A percentile compares a stretch with the other conserved stretches of the same genome.
Evolutionary conservation across 2,888 invertebrate species (phyloP).

Genomic region (Clivina fossor): DNA sequence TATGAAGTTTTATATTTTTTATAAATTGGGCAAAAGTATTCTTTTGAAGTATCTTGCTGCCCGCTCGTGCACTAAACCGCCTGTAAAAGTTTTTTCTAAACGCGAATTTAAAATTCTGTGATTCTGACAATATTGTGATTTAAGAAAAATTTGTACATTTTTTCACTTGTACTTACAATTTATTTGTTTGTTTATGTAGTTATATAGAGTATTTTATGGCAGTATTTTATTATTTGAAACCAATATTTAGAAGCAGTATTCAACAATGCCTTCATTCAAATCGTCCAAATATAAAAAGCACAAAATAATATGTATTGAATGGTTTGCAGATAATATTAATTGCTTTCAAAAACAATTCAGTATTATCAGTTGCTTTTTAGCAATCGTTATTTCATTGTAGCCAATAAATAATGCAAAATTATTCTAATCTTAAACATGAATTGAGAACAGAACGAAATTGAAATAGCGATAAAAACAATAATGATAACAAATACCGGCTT

Average conservation of each 20-base stretch:
- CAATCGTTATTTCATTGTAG: too few relatives aligned
- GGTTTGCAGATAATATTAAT: too few relatives aligned
- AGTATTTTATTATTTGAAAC: neutral
- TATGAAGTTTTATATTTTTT: slow-evolving; percentile 19
- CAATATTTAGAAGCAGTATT: slow-evolving; percentile 8
- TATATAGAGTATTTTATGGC: too few relatives aligned
- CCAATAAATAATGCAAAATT: too few relatives aligned
- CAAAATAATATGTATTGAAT: slow-evolving; percentile 10
- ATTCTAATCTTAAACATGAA: too few relatives aligned
- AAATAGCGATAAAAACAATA: too few relatives aligned
- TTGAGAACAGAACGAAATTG: too few relatives aligned
- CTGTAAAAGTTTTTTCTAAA: slow-evolving; percentile 40
- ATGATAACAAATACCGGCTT: too few relatives aligned
- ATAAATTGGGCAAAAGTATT: slow-evolving; percentile 3
- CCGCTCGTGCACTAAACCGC: slow-evolving; percentile 4
- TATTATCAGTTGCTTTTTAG: too few relatives aligned
- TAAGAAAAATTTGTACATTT: neutral
- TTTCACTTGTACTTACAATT: too few relatives aligned
- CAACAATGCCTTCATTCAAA: slow-evolving; percentile 28
- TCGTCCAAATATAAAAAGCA: slow-evolving; percentile 31
- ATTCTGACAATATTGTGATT: slow-evolving; percentile 32
- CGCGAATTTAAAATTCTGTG: slow-evolving; percentile 33
- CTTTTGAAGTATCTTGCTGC: slow-evolving; percentile 15
- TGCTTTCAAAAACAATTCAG: too few relatives aligned
- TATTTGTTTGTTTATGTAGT: too few relatives aligned